Conservation (phyloP, 2,113 vertebrate genomes). For the Microtus richardsoni region DNA sequence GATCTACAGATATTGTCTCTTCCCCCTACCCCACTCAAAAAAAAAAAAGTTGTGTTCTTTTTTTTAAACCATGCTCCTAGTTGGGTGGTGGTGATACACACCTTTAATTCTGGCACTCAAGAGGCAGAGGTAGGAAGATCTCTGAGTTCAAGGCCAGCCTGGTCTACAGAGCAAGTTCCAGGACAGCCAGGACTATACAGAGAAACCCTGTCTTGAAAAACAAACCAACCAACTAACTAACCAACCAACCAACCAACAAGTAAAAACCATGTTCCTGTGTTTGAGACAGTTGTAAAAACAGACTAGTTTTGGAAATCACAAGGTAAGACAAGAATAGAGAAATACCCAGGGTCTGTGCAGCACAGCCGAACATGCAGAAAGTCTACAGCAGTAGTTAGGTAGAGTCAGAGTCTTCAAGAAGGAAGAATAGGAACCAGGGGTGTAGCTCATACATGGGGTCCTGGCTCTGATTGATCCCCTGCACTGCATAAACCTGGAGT, state of each 20-base stretch:
- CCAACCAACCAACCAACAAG: neutral
- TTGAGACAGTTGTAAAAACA: neutral
- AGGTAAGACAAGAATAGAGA: neutral
- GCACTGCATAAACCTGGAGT: neutral
- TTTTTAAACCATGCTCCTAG: neutral
- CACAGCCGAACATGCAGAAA: neutral
- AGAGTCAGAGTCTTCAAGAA: neutral
- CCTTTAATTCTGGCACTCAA: neutral
- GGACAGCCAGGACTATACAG: neutral
- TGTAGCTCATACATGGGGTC: neutral
- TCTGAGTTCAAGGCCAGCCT: neutral
- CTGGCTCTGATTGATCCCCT: neutral
- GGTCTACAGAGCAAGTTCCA: neutral
- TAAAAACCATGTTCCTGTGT: neutral
- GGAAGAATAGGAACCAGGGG: neutral
- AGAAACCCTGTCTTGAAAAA: neutral
- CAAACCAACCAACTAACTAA: neutral
- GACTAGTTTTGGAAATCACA: neutral
- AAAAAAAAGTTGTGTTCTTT: neutral
- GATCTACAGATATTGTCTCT: neutral
- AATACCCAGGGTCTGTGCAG: neutral
- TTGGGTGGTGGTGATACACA: neutral
- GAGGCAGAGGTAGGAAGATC: too few species aligned
- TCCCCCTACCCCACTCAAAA: fast-evolving
- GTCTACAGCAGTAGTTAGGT: neutral